These are phyloP conservation scores for Ennomos erosarius DNA, from an alignment of 2,888 invertebrate species.

Conservation along the genomic window DNA sequence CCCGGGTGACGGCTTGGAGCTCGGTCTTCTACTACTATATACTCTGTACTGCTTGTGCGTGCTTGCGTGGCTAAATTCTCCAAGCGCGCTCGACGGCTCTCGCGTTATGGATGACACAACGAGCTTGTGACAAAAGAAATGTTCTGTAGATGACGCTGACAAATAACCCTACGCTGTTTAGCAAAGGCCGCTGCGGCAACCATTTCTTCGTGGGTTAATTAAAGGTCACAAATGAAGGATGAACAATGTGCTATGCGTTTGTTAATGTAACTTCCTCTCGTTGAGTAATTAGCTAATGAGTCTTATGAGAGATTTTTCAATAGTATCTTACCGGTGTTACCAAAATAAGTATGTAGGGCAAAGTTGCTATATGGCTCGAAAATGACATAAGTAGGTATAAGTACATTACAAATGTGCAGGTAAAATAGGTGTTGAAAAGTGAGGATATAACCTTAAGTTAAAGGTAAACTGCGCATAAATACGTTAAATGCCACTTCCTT, in stretches of 20 bases:
- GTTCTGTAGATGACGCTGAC: conserved; percentile 63
- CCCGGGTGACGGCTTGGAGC: conserved; percentile 42
- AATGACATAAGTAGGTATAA: too few relatives aligned
- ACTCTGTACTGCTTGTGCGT: conserved; percentile 41
- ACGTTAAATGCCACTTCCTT: too few relatives aligned
- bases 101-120: conserved; percentile 57
- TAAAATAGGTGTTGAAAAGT: too few relatives aligned
- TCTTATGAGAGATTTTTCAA: conserved; percentile 1
- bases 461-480: too few relatives aligned
- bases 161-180: conserved; percentile 56
- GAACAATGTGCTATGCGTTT: conserved; percentile 26
- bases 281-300: too few relatives aligned
- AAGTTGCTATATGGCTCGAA: too few relatives aligned
- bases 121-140: conserved; percentile 62
- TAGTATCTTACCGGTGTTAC: neutral
- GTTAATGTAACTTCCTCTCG: conserved; percentile 21
- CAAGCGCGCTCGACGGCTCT: conserved; percentile 31
- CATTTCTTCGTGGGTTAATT: conserved; percentile 55
- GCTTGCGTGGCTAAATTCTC: conserved; percentile 22
- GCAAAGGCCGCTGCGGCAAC: conserved; percentile 45
- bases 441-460: too few relatives aligned
- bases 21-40: neutral
- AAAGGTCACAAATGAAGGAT: conserved; percentile 40
- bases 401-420: too few relatives aligned
- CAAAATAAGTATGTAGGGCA: too few relatives aligned